Base-by-base conservation (phyloP, 1,140 invertebrate genomes). In the Heliconius melpomene region DNA sequence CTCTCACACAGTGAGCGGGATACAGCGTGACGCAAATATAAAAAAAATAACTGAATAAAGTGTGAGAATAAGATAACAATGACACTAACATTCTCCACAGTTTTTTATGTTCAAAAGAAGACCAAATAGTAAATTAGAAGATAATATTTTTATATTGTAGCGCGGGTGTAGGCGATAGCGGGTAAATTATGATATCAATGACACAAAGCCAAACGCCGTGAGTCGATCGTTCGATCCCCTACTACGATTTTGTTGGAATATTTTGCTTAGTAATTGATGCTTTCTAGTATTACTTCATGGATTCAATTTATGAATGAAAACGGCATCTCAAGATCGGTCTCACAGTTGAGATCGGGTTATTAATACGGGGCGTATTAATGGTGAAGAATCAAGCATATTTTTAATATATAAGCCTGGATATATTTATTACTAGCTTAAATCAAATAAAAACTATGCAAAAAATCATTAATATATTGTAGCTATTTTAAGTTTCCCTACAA, bases 181-280 rank as follows among this genome's bases (percentile, higher is more conserved):
- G 75, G 80, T 87, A 88, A 89, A 89, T 89, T 88, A 89, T 86
- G 86, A 89, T 86, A 82, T 88, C 87, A 84, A 79, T 50, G 54
- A 50, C 74, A 86, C 81, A 85, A 87, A 86, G 83, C 72, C 75
- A 73, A 82, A 52, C 80, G 81, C 77, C 82, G 84, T 72, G 57
- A 77, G 71, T 84, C 82, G 79, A 82, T 79, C 81, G 80, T 73
- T 78, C 78, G 54, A 36, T 29, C 54, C 81, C 78, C 81, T 81
- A 82, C 76, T 54, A 80, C 2, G 13, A 9, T 50, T 29, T 26
- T 66, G 60, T 66, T 29, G 60, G 9, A 66, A 23, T 29, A 60
- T 50, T 50, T 50, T 50, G 3, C 16, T 16, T 50, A 18, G 7
- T 66, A 57, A 57, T 57, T 57, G 7, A 23, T 66, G 26, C 9